Evolutionary conservation across 2,113 vertebrate species (phyloP), one percentile per base, ranked within the genome.

Genomic region (Tauraco erythrolophus): DNA sequence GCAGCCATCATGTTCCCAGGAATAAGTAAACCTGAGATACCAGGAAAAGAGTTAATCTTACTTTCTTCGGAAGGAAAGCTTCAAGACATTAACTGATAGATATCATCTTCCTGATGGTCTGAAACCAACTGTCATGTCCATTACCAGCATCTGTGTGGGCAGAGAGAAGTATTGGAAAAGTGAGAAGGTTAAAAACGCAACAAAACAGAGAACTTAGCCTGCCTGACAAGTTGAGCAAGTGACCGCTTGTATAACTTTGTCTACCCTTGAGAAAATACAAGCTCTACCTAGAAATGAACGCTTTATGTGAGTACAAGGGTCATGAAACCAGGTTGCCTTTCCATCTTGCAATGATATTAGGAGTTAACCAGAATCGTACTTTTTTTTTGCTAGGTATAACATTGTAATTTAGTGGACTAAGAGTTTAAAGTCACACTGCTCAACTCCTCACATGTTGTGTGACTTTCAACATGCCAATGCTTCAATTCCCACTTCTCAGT

Each of bases 361-460:
- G 7, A 72, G 27, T 33, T 57, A 74, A 77, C 2, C 5, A 56
- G 4, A 6, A 35, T 7, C 0, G 0, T 5, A 16, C 3, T 13
- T 62, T 43, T 43, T 43, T 43, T 9, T 68, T 35, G 0, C 33
- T 83, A n/a, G 28, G 4, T 61, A 60, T 46, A 30, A 30, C 3
- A 3, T 2, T 28, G 16, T 31, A 50, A 75, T 70, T 58, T 50
- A 70, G n/a, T 37, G 51, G 28, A 61, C 30, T 79, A 35, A 61
- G 41, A 24, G 4, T 48, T 19, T 62, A 56, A 78, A 82, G 27
- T 74, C 54, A 84, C 22, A 58, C 24, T 37, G 23, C 48, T 86
- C 6, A 2, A n/a, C 5, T 65, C 14, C 13, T 65, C 48, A 28
- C 4, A 22, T 46, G 13, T 48, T 41, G 4, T 79, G 9, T 33